phyloP scores from a whole-genome alignment of 2,888 invertebrate genomes.

The Archaeoteleia sp. region DNA sequence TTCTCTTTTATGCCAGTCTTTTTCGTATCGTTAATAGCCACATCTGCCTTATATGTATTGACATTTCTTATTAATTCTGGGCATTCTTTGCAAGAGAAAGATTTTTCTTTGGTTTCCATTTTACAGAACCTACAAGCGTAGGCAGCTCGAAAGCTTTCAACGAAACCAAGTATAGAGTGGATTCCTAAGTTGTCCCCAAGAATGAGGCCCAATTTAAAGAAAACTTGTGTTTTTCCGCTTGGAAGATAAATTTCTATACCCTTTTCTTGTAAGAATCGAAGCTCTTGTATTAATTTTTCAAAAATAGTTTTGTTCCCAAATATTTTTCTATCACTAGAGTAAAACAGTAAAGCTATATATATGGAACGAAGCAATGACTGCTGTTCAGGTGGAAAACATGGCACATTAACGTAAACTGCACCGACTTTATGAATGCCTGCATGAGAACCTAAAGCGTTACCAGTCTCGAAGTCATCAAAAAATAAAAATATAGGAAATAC shows the following conservation, averaged over 20 bases:
- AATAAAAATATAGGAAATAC: constrained; percentile 6
- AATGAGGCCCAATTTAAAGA: constrained; percentile 22
- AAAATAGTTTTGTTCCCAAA: constrained; percentile 17
- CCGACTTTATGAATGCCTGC: constrained; percentile 28
- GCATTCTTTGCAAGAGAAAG: not conserved
- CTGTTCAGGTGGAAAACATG: constrained; percentile 25
- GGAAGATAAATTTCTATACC: constrained; percentile 4
- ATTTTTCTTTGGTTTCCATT: constrained; percentile 7
- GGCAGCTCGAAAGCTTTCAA: constrained; percentile 11
- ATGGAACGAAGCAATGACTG: constrained; percentile 23
- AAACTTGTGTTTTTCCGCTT: not conserved
- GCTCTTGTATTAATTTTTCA: constrained; percentile 20
- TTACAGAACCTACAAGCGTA: constrained; percentile 15
- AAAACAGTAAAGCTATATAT: constrained; percentile 26
- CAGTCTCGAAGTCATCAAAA: constrained; percentile 16
- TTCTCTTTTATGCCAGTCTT: constrained; percentile 35
- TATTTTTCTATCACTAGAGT: constrained; percentile 15
- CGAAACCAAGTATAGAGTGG: constrained; percentile 22
- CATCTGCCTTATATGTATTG: not conserved
- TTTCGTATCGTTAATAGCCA: not conserved
- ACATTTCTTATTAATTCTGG: not conserved
- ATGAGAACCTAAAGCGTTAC: constrained; percentile 29
- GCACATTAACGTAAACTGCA: constrained; percentile 24
- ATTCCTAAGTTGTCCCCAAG: constrained; percentile 46
- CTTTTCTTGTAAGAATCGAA: constrained; percentile 14